Conservation (phyloP, 2,888 invertebrate species). For the Erebia ligea region DNA sequence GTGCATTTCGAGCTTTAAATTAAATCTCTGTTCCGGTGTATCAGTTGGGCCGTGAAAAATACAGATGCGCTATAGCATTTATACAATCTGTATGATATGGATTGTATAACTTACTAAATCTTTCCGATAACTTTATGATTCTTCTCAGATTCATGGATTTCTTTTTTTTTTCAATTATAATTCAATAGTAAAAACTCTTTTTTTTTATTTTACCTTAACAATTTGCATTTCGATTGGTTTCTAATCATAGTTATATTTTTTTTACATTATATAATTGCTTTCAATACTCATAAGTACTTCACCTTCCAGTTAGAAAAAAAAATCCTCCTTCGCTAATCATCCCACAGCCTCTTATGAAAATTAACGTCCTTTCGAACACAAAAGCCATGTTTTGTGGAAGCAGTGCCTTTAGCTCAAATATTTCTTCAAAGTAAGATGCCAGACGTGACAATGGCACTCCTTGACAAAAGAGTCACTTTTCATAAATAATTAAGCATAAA, state of each 20-base stretch:
- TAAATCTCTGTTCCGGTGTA: too few species aligned
- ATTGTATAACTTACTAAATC: too few species aligned
- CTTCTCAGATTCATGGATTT: too few species aligned
- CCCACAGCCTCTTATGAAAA: slow-evolving; percentile 7
- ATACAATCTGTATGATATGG: too few species aligned
- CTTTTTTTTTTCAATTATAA: too few species aligned
- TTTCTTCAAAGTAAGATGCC: slow-evolving; percentile 22
- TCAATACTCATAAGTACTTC: not conserved
- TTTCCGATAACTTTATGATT: too few species aligned
- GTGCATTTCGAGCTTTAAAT: too few species aligned
- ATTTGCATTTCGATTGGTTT: not conserved
- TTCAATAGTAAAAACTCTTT: too few species aligned
- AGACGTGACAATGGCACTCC: slow-evolving; percentile 34
- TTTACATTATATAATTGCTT: not conserved
- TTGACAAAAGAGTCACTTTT: slow-evolving; percentile 34
- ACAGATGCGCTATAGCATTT: too few species aligned
- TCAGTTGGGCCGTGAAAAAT: too few species aligned
- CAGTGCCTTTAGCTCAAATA: slow-evolving; percentile 6
- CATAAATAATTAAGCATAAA: slow-evolving; percentile 26
- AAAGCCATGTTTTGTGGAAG: slow-evolving; percentile 15
- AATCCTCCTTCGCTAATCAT: slow-evolving; percentile 11
- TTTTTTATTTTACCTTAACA: too few species aligned
- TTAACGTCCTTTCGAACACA: slow-evolving; percentile 16
- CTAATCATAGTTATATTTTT: not conserved
- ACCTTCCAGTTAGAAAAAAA: not conserved